phyloP scores from a whole-genome alignment of 2,797 vertebrate genomes.

The Argya squamiceps region DNA sequence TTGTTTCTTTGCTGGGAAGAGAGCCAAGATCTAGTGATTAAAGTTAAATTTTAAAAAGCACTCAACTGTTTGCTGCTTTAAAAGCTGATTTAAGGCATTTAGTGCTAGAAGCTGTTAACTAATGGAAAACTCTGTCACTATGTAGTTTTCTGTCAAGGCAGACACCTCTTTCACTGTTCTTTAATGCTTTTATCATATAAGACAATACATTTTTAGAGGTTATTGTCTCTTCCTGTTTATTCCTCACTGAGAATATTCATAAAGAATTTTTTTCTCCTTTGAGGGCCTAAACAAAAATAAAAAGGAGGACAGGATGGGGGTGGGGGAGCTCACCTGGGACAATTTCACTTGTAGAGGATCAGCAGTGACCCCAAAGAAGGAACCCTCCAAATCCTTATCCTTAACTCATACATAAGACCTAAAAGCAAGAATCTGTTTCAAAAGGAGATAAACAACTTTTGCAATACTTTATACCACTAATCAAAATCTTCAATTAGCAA shows the following conservation, averaged over 20 bases:
- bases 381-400: background rate
- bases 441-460: background rate
- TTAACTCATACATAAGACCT: background rate
- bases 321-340: background rate
- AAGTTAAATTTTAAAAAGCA: background rate
- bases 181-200: background rate
- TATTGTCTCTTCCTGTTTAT: background rate
- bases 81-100: background rate
- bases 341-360: background rate
- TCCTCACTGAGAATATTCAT: background rate
- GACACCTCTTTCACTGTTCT: background rate
- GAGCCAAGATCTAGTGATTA: background rate
- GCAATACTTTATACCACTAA: background rate
- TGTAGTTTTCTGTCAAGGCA: background rate
- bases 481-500: background rate
- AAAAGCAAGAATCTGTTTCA: background rate
- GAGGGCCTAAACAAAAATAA: background rate
- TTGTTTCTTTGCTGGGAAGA: background rate
- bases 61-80: background rate
- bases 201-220: background rate
- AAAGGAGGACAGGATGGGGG: background rate
- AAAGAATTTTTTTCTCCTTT: background rate
- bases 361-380: background rate
- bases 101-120: background rate
- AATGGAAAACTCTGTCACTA: background rate